Evolutionary conservation across 2,797 vertebrate genomes (phyloP).

Genomic region (Netta rufina): DNA sequence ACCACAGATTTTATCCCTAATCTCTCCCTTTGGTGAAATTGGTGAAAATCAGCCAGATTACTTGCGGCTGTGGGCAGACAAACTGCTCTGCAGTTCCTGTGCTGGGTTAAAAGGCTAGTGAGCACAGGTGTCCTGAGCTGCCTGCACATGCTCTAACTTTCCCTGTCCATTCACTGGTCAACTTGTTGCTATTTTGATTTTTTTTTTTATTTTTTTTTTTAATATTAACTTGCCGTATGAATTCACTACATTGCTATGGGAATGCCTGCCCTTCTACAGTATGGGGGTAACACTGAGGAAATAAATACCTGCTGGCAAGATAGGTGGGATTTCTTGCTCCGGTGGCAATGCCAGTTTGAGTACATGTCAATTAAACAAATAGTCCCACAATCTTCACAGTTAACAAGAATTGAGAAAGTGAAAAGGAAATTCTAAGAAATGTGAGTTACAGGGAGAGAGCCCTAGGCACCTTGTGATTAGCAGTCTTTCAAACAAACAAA

Average conservation of each 20-base stretch:
- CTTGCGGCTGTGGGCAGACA: neutral
- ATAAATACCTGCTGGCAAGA: neutral
- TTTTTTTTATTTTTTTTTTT: too few relatives aligned
- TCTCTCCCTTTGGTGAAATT: rapidly evolving
- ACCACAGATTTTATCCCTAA: neutral
- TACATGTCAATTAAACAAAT: neutral
- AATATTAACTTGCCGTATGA: neutral
- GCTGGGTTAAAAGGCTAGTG: neutral
- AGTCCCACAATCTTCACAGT: neutral
- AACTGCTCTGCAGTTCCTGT: neutral
- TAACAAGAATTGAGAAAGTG: neutral
- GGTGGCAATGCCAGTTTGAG: neutral
- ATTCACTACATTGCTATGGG: neutral
- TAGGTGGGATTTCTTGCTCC: neutral
- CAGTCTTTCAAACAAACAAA: neutral
- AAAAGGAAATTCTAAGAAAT: neutral
- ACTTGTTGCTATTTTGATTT: neutral
- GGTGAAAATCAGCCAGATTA: neutral
- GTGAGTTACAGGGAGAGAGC: neutral
- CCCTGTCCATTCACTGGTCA: neutral
- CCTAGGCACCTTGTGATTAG: neutral
- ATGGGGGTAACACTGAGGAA: neutral
- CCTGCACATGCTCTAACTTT: neutral
- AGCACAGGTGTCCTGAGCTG: neutral
- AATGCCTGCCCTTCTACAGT: neutral